Base-by-base conservation (phyloP, 2,888 invertebrate species). In the Dynastes hyllus region DNA sequence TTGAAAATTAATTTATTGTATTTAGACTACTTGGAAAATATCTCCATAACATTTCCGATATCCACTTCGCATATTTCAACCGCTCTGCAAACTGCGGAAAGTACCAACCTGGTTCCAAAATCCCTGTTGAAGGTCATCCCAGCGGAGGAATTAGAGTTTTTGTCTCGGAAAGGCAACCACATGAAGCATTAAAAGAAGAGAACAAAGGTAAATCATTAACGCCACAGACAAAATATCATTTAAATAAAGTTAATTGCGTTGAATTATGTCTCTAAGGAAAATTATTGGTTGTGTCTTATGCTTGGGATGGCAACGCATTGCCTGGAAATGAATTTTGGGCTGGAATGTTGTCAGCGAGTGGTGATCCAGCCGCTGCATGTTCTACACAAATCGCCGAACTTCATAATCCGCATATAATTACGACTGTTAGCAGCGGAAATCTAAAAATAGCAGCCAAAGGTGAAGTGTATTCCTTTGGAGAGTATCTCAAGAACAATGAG, bases 271-370 rank as follows among this genome's bases (percentile, higher is more conserved):
- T 69, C 16, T 79, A 13, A 86, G 86, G 82, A 8, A 90, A 90
- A 85, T 84, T 91, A 6, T 87, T 94, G 16, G 91, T 94, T 0
- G 92, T 93, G 45, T 93, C 93, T 0, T 94, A 94, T 84, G 93
- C 94, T 0, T 93, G 94, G 93, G 94, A 94, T 85, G 92, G 93
- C 6, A 94, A 94, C 84, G 92, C 94, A 0, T 90, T 93, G 78
- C 94, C 94, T 0, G 94, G 94, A 65, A 94, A 94, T 83, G 94
- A 94, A 85, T 94, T 93, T 86, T 94, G 94, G 94, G 83, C 87
- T 2, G 91, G 91, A 22, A 91, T 89, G 76, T 84, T 93, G 2
- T 86, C 88, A 0, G 86, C 90, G 0, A 92, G 92, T 0, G 92
- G 93, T 1, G 93, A 93, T 84, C 91, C 93, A 0, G 93, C 93